phyloP scores from a whole-genome alignment of 2,113 vertebrate species.

The Hemiscyllium ocellatum region DNA sequence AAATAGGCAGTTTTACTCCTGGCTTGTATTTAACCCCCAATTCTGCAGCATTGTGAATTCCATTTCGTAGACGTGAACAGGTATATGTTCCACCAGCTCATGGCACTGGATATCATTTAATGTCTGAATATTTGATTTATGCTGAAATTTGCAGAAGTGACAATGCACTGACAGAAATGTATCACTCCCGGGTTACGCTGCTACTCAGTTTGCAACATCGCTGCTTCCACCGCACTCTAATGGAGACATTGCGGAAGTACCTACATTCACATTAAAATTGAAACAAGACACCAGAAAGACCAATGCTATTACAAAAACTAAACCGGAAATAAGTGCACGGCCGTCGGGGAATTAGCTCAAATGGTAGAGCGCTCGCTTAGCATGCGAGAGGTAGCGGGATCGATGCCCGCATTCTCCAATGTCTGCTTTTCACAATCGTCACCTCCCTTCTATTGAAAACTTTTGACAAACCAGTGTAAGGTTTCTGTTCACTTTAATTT shows the following conservation, averaged over 20 bases:
- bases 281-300: not conserved
- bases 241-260: not conserved
- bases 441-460: too few species aligned
- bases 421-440: too few species aligned
- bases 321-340: fast-evolving
- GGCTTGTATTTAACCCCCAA: not conserved
- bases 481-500: not conserved
- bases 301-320: not conserved
- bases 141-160: too few species aligned
- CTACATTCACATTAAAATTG: not conserved
- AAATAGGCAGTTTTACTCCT: not conserved
- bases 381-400: slow-evolving; percentile 38
- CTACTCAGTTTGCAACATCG: too few species aligned
- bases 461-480: not conserved
- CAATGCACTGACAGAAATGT: too few species aligned
- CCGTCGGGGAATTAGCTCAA: slow-evolving; percentile 23
- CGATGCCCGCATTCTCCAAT: slow-evolving; percentile 32
- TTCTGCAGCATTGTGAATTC: not conserved
- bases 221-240: too few species aligned
- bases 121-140: not conserved
- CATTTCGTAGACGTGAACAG: not conserved
- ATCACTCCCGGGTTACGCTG: too few species aligned
- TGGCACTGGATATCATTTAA: not conserved
- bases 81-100: not conserved
- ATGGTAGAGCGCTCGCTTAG: slow-evolving; percentile 38